phyloP scores from a whole-genome alignment of 2,797 vertebrate genomes.

The Arremon brunneinucha region DNA sequence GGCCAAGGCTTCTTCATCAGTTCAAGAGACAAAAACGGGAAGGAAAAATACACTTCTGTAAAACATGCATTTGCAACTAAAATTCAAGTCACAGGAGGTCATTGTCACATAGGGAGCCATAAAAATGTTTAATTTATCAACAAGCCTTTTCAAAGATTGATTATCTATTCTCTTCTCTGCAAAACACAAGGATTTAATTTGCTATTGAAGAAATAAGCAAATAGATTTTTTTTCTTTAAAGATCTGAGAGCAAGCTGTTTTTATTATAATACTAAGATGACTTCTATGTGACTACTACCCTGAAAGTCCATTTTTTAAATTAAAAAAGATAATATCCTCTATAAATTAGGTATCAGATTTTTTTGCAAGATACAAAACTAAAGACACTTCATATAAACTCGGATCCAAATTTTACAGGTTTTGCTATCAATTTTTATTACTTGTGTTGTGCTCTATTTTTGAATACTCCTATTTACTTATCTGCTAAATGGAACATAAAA shows the following conservation, averaged over 20 bases:
- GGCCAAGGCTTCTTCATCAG: constrained; percentile 2
- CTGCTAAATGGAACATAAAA: background rate
- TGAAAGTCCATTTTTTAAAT: background rate
- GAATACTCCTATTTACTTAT: background rate
- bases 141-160: background rate
- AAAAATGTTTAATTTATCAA: background rate
- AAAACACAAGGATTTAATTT: background rate
- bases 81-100: background rate
- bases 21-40: background rate
- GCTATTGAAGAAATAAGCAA: background rate
- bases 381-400: background rate
- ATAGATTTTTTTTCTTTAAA: background rate
- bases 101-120: background rate
- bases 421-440: background rate
- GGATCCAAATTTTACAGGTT: background rate
- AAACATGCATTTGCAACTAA: background rate
- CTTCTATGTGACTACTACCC: background rate
- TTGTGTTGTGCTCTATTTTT: background rate
- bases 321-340: background rate
- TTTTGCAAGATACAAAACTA: background rate
- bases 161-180: background rate
- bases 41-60: background rate
- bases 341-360: background rate
- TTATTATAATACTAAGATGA: background rate
- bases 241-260: background rate